Conservation (phyloP, 2,797 vertebrate genomes). For the Bradypodion ventrale region DNA sequence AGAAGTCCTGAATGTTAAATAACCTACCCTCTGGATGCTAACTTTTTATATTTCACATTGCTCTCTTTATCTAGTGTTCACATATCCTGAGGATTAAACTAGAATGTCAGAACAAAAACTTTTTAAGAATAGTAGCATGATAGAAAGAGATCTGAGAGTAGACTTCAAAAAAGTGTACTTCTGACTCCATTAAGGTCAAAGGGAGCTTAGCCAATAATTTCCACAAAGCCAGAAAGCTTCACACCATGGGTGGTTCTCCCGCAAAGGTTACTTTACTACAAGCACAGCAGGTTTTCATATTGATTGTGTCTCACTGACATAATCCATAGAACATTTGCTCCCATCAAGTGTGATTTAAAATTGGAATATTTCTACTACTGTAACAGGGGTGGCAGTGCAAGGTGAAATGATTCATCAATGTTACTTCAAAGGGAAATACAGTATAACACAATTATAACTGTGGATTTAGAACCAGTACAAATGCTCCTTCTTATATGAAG, state of each 20-base stretch:
- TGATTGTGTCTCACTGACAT: neutral
- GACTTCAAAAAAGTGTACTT: conserved; percentile 15
- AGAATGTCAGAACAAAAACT: neutral
- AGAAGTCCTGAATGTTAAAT: neutral
- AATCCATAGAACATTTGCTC: neutral
- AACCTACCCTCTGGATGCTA: neutral
- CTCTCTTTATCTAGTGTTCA: conserved; percentile 8
- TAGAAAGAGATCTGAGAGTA: conserved; percentile 10
- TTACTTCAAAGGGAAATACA: neutral
- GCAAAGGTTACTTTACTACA: conserved; percentile 30
- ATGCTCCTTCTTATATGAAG: neutral
- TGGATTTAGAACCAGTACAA: neutral
- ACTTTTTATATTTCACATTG: neutral
- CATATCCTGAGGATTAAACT: neutral
- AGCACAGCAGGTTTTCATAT: neutral
- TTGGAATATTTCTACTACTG: neutral
- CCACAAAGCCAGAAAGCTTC: conserved; percentile 10
- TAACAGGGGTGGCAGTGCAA: neutral
- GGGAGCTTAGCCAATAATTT: conserved; percentile 21
- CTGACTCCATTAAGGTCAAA: conserved; percentile 22
- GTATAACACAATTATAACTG: neutral
- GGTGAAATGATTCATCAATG: conserved; percentile 14
- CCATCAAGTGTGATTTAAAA: neutral
- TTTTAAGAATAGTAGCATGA: conserved; percentile 3
- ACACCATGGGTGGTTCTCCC: neutral